Evolutionary conservation across 2,888 invertebrate species (phyloP), one percentile per base, ranked within the genome.

Genomic region (Ormyrus rosae): DNA sequence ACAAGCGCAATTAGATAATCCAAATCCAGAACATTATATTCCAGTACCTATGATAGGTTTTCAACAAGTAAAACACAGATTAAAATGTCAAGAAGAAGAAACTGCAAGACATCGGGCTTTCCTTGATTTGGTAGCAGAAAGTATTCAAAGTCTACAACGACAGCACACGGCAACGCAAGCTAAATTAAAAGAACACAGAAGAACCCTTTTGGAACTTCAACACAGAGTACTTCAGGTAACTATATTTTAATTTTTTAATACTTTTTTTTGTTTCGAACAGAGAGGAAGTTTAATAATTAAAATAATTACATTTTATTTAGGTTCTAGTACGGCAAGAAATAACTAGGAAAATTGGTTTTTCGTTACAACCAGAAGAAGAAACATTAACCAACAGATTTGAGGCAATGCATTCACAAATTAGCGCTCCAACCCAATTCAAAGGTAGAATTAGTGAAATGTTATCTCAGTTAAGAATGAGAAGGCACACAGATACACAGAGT

Each of bases 31-130:
- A 55, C 95, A 95, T 86, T 96, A 97, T 86, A 95, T 99, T 87
- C 99, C 99, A 0, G 96, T 98, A 10, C 97, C 98, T 0, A 96
- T 99, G 91, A 94, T 98, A 83, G 99, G 99, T 0, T 98, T 99
- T 88, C 92, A 93, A 55, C 95, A 96, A 90, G 92, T 95, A 7
- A 95, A 95, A 89, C 95, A 95, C 91, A 94, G 99, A 11, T 93
- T 97, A 75, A 94, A 96, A 83, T 95, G 95, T 85, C 98, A 98
- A 87, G 94, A 96, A 86, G 94, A 95, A 86, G 96, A 97, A 91
- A 96, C 96, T 0, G 93, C 94, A 75, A 93, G 96, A 76, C 98
- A 98, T 89, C 94, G 95, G 77, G 93, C 95, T 45, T 96, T 96
- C 90, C 91, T 98, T 84, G 94, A 95, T 84, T 94, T 95, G 88